phyloP scores from a whole-genome alignment of 2,797 vertebrate genomes.

The Uromys caudimaculatus region DNA sequence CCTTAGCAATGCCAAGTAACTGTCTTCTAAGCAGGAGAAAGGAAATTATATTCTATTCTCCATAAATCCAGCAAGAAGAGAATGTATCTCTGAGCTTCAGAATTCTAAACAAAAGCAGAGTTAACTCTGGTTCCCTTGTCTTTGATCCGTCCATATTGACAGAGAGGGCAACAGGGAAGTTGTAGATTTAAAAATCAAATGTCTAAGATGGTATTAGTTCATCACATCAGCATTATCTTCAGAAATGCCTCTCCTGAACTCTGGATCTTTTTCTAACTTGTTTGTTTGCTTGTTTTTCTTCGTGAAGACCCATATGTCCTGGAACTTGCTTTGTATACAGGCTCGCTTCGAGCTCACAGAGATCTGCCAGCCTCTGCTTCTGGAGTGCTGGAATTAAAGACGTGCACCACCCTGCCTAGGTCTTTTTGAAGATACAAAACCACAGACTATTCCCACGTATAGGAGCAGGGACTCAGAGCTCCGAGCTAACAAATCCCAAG shows the following conservation, averaged over 20 bases:
- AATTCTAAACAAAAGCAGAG: slow-evolving; percentile 37
- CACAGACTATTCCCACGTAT: background rate
- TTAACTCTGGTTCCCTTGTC: slow-evolving; percentile 27
- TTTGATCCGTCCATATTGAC: slow-evolving; percentile 19
- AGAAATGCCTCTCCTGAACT: background rate
- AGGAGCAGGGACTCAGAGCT: background rate
- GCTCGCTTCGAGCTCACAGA: background rate
- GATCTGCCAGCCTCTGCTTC: background rate
- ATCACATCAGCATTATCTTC: slow-evolving; percentile 51
- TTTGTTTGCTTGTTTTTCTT: background rate
- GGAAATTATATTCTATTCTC: slow-evolving; percentile 57
- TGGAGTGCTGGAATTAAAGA: background rate
- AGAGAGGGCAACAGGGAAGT: background rate
- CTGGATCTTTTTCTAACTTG: background rate
- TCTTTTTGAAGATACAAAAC: background rate
- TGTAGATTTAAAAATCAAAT: slow-evolving; percentile 49
- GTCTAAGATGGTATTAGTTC: background rate
- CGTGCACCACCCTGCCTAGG: background rate
- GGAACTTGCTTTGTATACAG: background rate
- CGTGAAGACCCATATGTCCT: background rate
- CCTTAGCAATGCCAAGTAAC: slow-evolving; percentile 49
- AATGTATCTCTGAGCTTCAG: slow-evolving; percentile 23
- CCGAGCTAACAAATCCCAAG: background rate
- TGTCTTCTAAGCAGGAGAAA: slow-evolving; percentile 55
- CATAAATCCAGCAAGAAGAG: slow-evolving; percentile 22